A percentile compares a stretch with the other conserved stretches of the same genome.
Conservation (phyloP, 1,140 invertebrate species). For the Trissolcus basalis region DNA sequence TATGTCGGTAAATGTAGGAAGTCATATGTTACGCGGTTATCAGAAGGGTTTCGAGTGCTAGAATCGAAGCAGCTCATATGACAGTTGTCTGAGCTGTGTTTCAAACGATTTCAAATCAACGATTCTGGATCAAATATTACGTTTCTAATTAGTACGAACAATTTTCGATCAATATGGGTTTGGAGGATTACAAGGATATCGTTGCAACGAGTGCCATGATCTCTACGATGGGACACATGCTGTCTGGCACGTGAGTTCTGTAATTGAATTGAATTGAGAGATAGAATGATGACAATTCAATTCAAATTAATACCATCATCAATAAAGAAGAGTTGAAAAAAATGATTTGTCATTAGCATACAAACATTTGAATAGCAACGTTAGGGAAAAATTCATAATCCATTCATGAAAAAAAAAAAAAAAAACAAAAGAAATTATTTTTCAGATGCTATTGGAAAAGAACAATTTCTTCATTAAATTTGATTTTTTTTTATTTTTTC, state of each 20-base stretch:
- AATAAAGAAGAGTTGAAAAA: neutral
- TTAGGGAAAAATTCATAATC: too few species aligned
- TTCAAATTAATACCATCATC: neutral
- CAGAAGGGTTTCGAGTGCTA: too few species aligned
- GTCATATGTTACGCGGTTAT: too few species aligned
- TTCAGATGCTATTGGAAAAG: too few species aligned
- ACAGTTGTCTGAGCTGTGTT: neutral
- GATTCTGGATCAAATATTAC: neutral
- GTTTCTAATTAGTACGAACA: neutral
- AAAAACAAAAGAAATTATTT: too few species aligned
- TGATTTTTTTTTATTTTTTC: too few species aligned
- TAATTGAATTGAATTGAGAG: neutral
- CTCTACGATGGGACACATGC: conserved; percentile 35
- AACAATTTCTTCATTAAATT: too few species aligned
- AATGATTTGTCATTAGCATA: too few species aligned
- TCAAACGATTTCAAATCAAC: neutral
- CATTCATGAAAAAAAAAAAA: too few species aligned
- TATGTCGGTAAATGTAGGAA: too few species aligned
- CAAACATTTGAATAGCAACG: too few species aligned
- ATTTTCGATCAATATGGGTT: conserved; percentile 16
- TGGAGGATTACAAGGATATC: conserved; percentile 35
- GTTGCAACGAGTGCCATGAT: conserved; percentile 37
- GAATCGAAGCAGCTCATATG: too few species aligned
- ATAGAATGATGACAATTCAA: neutral
- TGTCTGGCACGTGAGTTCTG: conserved; percentile 34